These are phyloP conservation scores for Bucco capensis DNA, from an alignment of 2,113 vertebrate species.

Conservation along the genomic window DNA sequence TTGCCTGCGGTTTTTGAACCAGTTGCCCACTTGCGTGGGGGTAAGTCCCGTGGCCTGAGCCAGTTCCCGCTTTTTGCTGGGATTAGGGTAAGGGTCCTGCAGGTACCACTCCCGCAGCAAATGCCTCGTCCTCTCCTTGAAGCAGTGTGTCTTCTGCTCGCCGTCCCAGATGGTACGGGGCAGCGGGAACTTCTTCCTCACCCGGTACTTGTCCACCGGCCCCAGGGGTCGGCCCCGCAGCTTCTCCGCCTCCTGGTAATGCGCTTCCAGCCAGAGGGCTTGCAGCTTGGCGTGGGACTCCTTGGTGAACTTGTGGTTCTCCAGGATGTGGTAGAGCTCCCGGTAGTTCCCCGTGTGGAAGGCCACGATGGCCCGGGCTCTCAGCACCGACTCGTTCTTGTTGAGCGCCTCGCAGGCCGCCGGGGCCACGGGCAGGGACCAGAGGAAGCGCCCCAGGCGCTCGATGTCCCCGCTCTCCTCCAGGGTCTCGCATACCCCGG, in stretches of 20 bases:
- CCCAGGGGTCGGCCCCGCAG: conserved; percentile 94
- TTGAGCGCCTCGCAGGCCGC: conserved; percentile 98
- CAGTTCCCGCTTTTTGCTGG: conserved; percentile 97
- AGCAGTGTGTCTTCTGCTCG: conserved; percentile 99
- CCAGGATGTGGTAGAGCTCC: conserved; percentile 97
- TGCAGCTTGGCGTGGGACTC: conserved; percentile 97
- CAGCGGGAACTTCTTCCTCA: conserved; percentile 98
- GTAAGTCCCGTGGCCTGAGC: conserved; percentile 99
- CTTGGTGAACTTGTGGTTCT: conserved; percentile 99
- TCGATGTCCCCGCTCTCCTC: conserved; percentile 98
- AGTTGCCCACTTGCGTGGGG: conserved; percentile 99
- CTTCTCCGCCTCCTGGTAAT: conserved; percentile 99
- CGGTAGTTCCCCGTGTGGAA: conserved; percentile 97
- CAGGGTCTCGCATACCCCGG: conserved; percentile 99
- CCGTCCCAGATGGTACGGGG: conserved; percentile 99
- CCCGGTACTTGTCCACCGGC: conserved; percentile 98
- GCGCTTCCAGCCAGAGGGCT: conserved; percentile 98
- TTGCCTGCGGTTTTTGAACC: conserved; percentile 99
- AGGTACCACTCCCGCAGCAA: conserved; percentile 98
- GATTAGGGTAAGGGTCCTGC: conserved; percentile 98
- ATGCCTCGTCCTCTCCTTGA: conserved; percentile 97
- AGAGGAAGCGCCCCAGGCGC: conserved; percentile 96
- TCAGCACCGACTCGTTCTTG: conserved; percentile 95
- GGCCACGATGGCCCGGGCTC: conserved; percentile 94
- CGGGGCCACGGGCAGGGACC: conserved; percentile 97